These are phyloP conservation scores for Apus apus DNA, from an alignment of 2,113 vertebrate species.

Conservation along the genomic window DNA sequence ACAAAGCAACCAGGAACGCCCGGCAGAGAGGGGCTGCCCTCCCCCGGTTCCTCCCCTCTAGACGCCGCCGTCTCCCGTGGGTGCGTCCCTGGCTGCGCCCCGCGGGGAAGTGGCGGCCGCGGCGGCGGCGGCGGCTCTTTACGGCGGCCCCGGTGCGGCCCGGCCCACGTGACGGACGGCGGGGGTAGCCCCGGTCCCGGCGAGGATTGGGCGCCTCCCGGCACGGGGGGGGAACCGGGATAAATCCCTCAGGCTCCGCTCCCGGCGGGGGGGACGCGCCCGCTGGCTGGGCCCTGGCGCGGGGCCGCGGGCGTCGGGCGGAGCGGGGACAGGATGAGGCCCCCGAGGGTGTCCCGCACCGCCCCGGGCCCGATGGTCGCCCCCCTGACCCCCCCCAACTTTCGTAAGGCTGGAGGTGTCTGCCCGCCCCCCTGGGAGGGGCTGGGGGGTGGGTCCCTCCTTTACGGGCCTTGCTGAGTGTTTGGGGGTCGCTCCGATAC, in stretches of 20 bases:
- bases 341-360: neutral
- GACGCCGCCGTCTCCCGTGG: neutral
- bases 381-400: too few relatives aligned
- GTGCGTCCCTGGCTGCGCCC: slow-evolving; percentile 72
- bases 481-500: neutral
- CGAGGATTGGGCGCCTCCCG: slow-evolving; percentile 34
- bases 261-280: neutral
- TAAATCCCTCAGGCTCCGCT: neutral
- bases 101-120: slow-evolving; percentile 74
- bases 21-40: neutral
- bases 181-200: slow-evolving; percentile 64
- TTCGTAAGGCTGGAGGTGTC: neutral
- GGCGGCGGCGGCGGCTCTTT: slow-evolving; percentile 68
- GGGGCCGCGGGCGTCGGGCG: neutral
- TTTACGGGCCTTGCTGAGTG: neutral
- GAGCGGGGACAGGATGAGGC: neutral
- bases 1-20: too few relatives aligned
- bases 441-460: neutral
- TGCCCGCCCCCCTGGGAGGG: neutral
- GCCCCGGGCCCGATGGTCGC: neutral
- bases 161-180: slow-evolving; percentile 79
- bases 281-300: neutral
- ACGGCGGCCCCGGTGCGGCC: slow-evolving; percentile 69
- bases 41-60: neutral
- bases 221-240: neutral